Base-by-base conservation (phyloP, 2,797 vertebrate species). In the Onychomys leucogaster region DNA sequence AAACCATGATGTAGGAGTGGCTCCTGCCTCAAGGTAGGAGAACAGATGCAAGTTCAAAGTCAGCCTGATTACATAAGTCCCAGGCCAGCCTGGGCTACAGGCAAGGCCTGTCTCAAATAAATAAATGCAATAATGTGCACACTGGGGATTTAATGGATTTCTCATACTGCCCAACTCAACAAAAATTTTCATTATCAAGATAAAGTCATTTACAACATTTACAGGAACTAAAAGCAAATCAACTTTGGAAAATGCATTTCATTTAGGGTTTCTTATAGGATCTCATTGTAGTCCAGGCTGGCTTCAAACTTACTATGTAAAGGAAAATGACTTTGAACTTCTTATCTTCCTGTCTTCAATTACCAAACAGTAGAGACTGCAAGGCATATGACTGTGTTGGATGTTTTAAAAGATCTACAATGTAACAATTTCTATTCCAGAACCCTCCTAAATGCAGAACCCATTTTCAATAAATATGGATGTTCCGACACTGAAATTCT, bases 401-500 rank as follows among this genome's bases (percentile, higher is more conserved):
- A 27, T 0, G 41, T 32, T 63, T 92, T 94, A 67, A 34, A 95
- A 96, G 34, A 12, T 19, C 43, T 84, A 23, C 63, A 59, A 41
- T 34, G n/a, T 84, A 81, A 88, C 7, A 76, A 49, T 67, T 81
- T 69, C 52, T 86, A 69, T 25, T 92, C 59, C 88, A 46, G 19
- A 92, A 85, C 0, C 86, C 5, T 82, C 21, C 37, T 34, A 59
- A 57, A 41, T 67, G 1, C 12, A 94, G 89, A 91, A 83, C n/a
- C 49, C 75, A 69, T 73, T 91, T 96, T 85, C 73, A 80, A 12
- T 61, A 92, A 88, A 94, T 86, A 57, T 41, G 34, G 7, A 63
- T 90, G 78, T 91, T 76, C 87, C 69, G 92, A 57, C 69, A 19
- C 34, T 94, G 32, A 92, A 73, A 94, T 86, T 82, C 52, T 76